Evolutionary conservation across 2,113 vertebrate genomes (phyloP).

Genomic region (Fukomys damarensis): DNA sequence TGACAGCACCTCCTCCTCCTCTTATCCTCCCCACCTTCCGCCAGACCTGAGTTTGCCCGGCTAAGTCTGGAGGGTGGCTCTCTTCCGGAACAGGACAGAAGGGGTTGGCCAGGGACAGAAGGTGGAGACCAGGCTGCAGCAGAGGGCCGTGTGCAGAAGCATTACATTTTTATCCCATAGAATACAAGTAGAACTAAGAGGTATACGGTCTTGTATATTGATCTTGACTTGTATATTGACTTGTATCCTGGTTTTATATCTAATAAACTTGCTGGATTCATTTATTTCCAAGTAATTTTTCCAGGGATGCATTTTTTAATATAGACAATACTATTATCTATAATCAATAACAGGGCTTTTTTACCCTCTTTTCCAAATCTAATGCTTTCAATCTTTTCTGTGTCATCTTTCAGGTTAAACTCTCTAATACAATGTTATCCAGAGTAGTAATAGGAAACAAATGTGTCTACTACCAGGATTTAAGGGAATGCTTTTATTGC

Average conservation of each 20-base stretch:
- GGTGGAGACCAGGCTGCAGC: no score
- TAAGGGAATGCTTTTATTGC: not conserved
- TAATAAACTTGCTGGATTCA: not conserved
- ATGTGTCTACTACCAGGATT: not conserved
- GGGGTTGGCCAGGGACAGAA: no score
- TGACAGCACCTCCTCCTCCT: not conserved
- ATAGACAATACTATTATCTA: not conserved
- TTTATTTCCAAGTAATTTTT: not conserved
- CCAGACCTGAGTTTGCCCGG: slow-evolving; percentile 18
- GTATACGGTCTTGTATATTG: not conserved
- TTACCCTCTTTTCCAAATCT: not conserved
- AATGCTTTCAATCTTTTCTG: not conserved
- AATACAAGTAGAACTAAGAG: not conserved
- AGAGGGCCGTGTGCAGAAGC: not conserved
- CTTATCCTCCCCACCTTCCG: not conserved
- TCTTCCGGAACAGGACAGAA: not conserved
- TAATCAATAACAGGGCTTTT: not conserved
- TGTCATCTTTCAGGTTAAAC: not conserved
- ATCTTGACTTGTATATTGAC: not conserved
- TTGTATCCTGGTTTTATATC: not conserved
- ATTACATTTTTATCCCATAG: not conserved
- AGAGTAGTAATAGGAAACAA: not conserved
- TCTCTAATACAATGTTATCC: not conserved
- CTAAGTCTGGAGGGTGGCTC: not conserved
- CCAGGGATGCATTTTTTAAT: not conserved